Evolutionary conservation across 2,113 vertebrate species (phyloP).

Genomic region (Thunnus maccoyii): DNA sequence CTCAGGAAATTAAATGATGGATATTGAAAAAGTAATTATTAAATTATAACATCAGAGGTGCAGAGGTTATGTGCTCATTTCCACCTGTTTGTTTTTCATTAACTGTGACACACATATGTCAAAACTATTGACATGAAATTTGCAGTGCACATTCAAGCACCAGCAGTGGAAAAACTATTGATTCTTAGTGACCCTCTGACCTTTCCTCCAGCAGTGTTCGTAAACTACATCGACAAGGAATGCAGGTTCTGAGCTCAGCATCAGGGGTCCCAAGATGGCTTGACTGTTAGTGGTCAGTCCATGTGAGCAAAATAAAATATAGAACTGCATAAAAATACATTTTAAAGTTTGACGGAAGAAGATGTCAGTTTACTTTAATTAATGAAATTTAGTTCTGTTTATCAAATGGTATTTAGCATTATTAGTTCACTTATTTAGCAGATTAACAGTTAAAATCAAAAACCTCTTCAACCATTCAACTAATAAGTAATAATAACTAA

Average conservation of each 20-base stretch:
- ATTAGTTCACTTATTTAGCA: background rate
- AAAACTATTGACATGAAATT: conserved; percentile 1
- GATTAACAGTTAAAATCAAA: no score
- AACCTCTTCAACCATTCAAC: no score
- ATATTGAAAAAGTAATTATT: conserved; percentile 17
- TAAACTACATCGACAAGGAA: conserved; percentile 8
- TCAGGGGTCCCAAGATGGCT: background rate
- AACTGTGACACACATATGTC: background rate
- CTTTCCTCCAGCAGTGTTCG: conserved; percentile 25
- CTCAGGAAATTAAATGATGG: conserved; percentile 19
- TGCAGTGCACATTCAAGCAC: background rate
- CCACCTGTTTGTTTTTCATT: conserved; percentile 1
- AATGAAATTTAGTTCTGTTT: no score
- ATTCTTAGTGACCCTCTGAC: conserved; percentile 19
- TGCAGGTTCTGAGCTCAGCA: background rate
- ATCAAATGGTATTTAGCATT: background rate
- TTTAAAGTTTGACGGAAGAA: no score
- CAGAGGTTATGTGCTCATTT: background rate
- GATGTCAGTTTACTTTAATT: no score
- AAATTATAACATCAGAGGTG: background rate
- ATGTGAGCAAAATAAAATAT: background rate
- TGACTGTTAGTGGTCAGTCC: background rate
- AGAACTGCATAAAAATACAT: no score
- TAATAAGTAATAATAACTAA: no score
- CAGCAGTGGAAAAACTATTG: conserved; percentile 9